Evolutionary conservation across 2,797 vertebrate genomes (phyloP), one percentile per base, ranked within the genome.

Genomic region (Schizopygopsis malacanthus): DNA sequence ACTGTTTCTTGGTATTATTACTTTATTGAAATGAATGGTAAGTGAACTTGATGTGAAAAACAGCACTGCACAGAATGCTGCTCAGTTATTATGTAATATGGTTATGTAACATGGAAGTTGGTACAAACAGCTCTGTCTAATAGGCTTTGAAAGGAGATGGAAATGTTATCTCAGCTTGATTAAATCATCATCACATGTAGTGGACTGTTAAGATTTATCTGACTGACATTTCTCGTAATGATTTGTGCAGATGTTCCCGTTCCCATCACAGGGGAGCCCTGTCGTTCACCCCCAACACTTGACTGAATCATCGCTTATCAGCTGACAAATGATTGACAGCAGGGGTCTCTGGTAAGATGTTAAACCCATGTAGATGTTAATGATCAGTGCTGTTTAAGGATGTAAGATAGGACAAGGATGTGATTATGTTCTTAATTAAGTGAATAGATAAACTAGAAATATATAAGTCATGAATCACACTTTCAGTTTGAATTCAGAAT

Each of bases 71-170:
- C 37, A 41, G n/a, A 59, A 81, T 54, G 45, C 28, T n/a, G 61
- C 22, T 61, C 28, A 33, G 89, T 86, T 89, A 84, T 92, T 91
- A 86, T 91, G 89, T 90, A 92, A 92, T 81, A 0, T 83, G 5
- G 70, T 95, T 94, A 94, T 90, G 88, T 87, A 92, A 94, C 86
- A 83, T 76, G 75, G 86, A 83, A 80, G 50, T 77, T 41, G 82
- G 86, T n/a, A 25, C 43, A 52, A 56, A 67, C 45, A 41, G 50
- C 11, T 70, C 45, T 67, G 61, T 69, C 25, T 61, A 18, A 78
- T 59, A 5, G 61, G 76, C 16, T 73, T 83, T 37, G 28, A 33
- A 33, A 33, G 33, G 9, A 18, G 73, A 65, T 65, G 67, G n/a
- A 78, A 52, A 10, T 28, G 2, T 70, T 59, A 43, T 84, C 70